These are phyloP conservation scores for Hypothenemus hampei DNA, from an alignment of 1,140 invertebrate genomes.

Conservation along the genomic window DNA sequence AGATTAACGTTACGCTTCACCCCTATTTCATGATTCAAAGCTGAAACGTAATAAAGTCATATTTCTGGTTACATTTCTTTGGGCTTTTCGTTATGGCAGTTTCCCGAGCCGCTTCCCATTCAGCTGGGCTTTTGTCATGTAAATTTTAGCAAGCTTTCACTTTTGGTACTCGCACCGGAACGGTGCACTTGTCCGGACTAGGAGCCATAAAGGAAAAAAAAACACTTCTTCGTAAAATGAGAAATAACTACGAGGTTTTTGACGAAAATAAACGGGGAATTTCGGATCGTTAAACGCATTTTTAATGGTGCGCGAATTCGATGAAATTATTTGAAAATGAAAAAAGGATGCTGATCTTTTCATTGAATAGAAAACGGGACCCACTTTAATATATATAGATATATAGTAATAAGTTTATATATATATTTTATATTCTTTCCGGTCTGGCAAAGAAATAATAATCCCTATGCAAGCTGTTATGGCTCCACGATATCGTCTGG, in stretches of 20 bases:
- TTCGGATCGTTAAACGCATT: no score
- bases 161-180: background rate
- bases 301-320: no score
- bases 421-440: constrained; percentile 26
- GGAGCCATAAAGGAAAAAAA: background rate
- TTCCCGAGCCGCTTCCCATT: no score
- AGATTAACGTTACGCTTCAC: no score
- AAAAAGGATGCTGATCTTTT: no score
- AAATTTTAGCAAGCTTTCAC: no score
- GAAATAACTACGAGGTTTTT: no score
- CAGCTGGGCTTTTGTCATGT: background rate
- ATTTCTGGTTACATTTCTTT: background rate
- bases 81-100: constrained; percentile 1
- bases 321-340: no score
- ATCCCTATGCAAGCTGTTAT: constrained; percentile 25
- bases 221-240: no score
- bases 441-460: constrained; percentile 20
- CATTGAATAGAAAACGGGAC: no score
- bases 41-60: background rate
- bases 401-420: constrained; percentile 9
- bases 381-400: constrained; percentile 20
- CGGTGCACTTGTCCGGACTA: background rate
- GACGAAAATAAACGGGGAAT: no score
- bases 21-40: background rate
- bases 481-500: constrained; percentile 20